Base-by-base conservation (phyloP, 2,888 invertebrate species). In the Macrosiphum euphorbiae region DNA sequence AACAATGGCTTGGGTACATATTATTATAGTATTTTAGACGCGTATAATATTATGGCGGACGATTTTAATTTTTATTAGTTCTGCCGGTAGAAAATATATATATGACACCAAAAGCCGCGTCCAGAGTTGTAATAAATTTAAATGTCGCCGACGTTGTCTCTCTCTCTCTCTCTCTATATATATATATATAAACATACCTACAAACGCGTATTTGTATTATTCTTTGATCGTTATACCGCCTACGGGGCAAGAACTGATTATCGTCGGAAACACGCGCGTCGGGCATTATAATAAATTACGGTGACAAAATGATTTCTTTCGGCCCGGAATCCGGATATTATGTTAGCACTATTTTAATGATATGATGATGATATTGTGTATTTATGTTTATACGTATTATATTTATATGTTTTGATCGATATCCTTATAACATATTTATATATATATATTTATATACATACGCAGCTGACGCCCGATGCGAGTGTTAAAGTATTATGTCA, bases 211-310 rank as follows among this genome's bases (percentile, higher is more conserved):
- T 88, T 52, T 52, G 50, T 52, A 88, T 52, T 52, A 24, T 55
- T 41, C 88, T 88, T 88, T 88, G 88, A 88, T 88, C 88, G 88
- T 88, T 41, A 78, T 41, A 41, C 88, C 88, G 88, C 88, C 88
- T 55, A 55, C 35, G 88, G 41, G 55, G 55, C 88, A 41, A 55
- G 55, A 88, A 88, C 50, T 88, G 88, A 88, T 88, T 88, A 41
- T 58, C 41, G 88, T 88, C 88, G 55, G 88, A 55, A 88, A 88
- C 88, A 41, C 55, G 55, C 55, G 88, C 55, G 55, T 78, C 78
- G 78, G 78, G 78, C 78, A 78, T 35, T 78, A 78, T 78, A 78
- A 78, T 78, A 78, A 78, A 78, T 78, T 35, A 78, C 20, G 20
- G 78, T 78, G 78, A 78, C 78, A 78, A 78, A 78, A 78, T 35